Percentiles rank a stretch among this genome's conserved stretches.
Evolutionary conservation across 2,113 vertebrate genomes (phyloP).

Genomic region (Scomber japonicus): DNA sequence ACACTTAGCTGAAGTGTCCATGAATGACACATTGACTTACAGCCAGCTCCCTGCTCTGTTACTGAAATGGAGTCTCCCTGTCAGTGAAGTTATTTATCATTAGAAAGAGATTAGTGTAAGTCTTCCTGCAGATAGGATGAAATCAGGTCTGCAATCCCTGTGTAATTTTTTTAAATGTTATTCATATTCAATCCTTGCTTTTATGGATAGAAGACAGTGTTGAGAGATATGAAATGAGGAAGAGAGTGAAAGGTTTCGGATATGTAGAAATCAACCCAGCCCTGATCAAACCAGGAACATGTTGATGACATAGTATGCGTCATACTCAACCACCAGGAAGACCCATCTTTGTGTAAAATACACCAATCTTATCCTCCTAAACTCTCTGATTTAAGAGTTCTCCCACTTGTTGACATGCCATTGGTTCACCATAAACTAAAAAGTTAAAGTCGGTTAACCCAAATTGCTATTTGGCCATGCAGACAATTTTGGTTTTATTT

Average conservation of each 20-base stretch:
- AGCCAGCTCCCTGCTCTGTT: neutral
- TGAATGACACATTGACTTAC: neutral
- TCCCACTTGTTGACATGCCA: constrained; percentile 41
- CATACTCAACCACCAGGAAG: constrained; percentile 33
- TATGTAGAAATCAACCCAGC: neutral
- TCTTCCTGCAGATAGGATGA: neutral
- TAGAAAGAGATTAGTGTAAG: neutral
- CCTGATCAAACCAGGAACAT: constrained; percentile 28
- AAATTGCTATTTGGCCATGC: constrained; percentile 38
- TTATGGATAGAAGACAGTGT: neutral
- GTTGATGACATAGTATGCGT: constrained; percentile 44
- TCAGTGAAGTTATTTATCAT: neutral
- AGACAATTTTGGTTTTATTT: constrained; percentile 36
- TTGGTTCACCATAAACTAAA: constrained; percentile 35
- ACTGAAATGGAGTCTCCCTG: too few relatives aligned
- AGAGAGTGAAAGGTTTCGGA: neutral
- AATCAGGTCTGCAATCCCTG: neutral
- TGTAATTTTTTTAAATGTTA: neutral
- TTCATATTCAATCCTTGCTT: neutral
- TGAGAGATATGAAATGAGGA: neutral
- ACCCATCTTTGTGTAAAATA: constrained; percentile 14
- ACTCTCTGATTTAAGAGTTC: constrained; percentile 1
- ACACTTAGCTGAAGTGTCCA: neutral
- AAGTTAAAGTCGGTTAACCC: neutral
- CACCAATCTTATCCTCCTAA: constrained; percentile 36